Evolutionary conservation across 2,797 vertebrate genomes (phyloP), one percentile per base, ranked within the genome.

Genomic region (Cossypha niveicapilla): DNA sequence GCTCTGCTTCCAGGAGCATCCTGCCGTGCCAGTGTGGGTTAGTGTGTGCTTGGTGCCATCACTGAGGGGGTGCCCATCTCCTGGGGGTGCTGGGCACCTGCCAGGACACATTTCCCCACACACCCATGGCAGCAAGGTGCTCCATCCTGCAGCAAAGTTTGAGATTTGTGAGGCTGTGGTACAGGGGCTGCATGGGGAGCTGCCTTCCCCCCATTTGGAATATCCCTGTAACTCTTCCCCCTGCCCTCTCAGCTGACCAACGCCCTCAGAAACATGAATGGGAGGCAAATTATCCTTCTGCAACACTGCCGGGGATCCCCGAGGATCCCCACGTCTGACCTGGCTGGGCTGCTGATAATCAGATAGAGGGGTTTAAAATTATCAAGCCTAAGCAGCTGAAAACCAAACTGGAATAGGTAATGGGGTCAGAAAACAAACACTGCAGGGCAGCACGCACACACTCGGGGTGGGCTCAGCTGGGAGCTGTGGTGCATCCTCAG

Each of bases 361-460:
- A 96, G 82, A 90, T 94, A 90, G 95, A 97, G 90, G 58, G 84
- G 67, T 93, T 96, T 95, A 90, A 90, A 94, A 91, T 94, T 95
- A 92, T 92, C 93, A 88, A 96, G 94, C 76, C 91, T 96, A 92
- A 93, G 96, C 92, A 63, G 32, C 77, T 92, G 76, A 83, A 96
- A 93, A 79, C 88, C 93, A 73, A 94, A 92, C 85, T 65, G 92
- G 92, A 90, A 95, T 94, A 93, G 91, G 92, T 84, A 93, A 82
- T 50, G 86, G 86, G 88, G 93, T 94, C 91, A 90, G 91, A 77
- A 95, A 86, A 90, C 71, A 86, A 92, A 25, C 6, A 2, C 67
- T 70, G 82, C 41, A 67, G 73, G 44, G 24, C 41, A 80, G 24
- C 74, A 18, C 1, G 0, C 37, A 27, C 0, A 0, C 28, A 3